phyloP scores from a whole-genome alignment of 1,140 invertebrate species.

The Nautilus pompilius region DNA sequence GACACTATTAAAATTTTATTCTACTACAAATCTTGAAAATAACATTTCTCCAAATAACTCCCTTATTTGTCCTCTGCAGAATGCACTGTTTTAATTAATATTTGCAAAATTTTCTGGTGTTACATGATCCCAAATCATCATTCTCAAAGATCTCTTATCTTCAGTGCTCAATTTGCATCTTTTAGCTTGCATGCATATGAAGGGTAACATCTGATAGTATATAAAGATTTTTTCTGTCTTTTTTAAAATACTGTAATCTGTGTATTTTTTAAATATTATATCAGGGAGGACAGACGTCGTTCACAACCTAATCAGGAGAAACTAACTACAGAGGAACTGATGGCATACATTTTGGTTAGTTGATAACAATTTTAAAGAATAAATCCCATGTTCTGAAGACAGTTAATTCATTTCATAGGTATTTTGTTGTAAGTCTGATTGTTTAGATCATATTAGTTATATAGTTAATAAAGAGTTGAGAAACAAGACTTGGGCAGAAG shows the following conservation, averaged over 20 bases:
- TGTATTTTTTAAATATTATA: conserved; percentile 13
- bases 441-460: too few species aligned
- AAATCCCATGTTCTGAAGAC: too few species aligned
- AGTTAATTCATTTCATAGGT: too few species aligned
- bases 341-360: conserved; percentile 71
- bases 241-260: neutral
- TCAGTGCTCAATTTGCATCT: neutral
- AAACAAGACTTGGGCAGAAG: too few species aligned
- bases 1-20: too few species aligned
- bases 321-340: conserved; percentile 73
- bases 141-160: neutral
- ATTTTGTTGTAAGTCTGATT: too few species aligned
- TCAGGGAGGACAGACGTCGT: conserved; percentile 38
- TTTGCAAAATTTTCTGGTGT: too few species aligned
- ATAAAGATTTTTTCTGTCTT: neutral
- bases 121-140: neutral
- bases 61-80: too few species aligned
- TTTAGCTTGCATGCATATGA: neutral
- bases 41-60: too few species aligned
- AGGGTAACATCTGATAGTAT: neutral
- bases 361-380: neutral
- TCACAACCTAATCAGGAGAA: conserved; percentile 57
- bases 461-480: too few species aligned
- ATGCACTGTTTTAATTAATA: too few species aligned
- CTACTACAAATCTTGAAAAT: too few species aligned